Evolutionary conservation across 1,140 invertebrate genomes (phyloP).

Genomic region (Globodera ellingtonae): DNA sequence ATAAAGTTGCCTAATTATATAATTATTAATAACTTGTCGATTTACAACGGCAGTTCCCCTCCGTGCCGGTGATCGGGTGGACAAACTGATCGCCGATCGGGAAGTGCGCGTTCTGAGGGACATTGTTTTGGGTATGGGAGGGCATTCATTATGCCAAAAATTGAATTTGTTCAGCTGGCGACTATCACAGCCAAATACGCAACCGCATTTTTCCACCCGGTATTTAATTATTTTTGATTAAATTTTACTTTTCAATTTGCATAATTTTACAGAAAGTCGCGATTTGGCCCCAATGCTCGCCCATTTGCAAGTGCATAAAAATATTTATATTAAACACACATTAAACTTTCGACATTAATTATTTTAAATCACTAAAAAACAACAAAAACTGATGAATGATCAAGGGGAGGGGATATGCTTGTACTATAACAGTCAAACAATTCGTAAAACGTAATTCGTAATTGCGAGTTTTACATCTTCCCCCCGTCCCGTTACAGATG

Average conservation of each 20-base stretch:
- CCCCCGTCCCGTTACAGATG: conserved; percentile 69
- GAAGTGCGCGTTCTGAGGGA: conserved; percentile 45
- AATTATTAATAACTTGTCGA: not conserved
- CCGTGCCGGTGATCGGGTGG: conserved; percentile 46
- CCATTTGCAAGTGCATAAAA: conserved; percentile 56
- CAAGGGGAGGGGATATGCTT: no score
- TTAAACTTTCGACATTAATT: no score
- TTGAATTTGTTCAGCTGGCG: conserved; percentile 35
- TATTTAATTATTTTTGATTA: not conserved
- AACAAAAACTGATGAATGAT: no score
- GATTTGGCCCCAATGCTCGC: conserved; percentile 48
- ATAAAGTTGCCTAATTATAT: not conserved
- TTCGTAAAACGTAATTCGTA: no score
- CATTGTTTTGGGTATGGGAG: conserved; percentile 37
- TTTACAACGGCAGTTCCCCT: conserved; percentile 38
- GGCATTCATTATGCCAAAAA: not conserved
- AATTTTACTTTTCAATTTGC: not conserved
- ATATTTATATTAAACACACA: no score
- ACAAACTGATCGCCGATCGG: conserved; percentile 50
- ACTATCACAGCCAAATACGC: conserved; percentile 43
- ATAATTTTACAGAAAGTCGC: conserved; percentile 11
- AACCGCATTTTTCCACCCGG: conserved; percentile 54
- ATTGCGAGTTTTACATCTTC: no score
- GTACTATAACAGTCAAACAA: no score
- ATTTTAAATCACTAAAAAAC: no score